Conservation (phyloP, 2,888 invertebrate species). For the Carcina quercana region DNA sequence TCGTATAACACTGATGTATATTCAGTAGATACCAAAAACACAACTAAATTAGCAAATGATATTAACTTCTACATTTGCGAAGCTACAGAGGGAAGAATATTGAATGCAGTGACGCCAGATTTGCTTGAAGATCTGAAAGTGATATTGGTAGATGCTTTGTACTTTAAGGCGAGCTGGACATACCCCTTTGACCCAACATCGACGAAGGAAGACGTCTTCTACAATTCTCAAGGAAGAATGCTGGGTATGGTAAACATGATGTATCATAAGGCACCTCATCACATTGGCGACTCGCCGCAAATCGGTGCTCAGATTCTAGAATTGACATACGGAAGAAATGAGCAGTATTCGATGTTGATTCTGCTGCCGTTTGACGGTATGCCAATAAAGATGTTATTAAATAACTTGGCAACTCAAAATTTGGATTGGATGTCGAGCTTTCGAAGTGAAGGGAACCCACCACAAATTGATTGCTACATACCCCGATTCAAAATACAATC, state of each 20-base stretch:
- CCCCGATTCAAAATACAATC: constrained; percentile 76
- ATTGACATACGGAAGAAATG: constrained; percentile 78
- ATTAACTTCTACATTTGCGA: constrained; percentile 81
- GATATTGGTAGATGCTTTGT: constrained; percentile 79
- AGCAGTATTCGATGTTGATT: constrained; percentile 78
- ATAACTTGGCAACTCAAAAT: constrained; percentile 60
- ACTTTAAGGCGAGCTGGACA: constrained; percentile 83
- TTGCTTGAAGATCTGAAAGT: constrained; percentile 57
- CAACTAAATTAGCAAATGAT: constrained; percentile 55
- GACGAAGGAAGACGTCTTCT: constrained; percentile 73
- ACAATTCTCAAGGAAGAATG: constrained; percentile 68
- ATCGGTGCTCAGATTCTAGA: constrained; percentile 78
- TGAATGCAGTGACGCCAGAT: constrained; percentile 73
- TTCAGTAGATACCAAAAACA: constrained; percentile 72
- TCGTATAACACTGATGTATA: constrained; percentile 70
- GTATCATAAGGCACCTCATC: constrained; percentile 77
- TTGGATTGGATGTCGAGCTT: constrained; percentile 68
- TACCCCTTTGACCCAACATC: constrained; percentile 75
- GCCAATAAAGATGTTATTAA: constrained; percentile 60
- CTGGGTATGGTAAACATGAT: constrained; percentile 82
- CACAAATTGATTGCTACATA: constrained; percentile 73
- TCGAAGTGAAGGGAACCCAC: constrained; percentile 39
- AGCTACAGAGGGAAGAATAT: constrained; percentile 80
- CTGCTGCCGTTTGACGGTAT: constrained; percentile 76
- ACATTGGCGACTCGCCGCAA: constrained; percentile 62